Conservation (phyloP, 2,888 invertebrate genomes). For the Pollenia griseotomentosa region DNA sequence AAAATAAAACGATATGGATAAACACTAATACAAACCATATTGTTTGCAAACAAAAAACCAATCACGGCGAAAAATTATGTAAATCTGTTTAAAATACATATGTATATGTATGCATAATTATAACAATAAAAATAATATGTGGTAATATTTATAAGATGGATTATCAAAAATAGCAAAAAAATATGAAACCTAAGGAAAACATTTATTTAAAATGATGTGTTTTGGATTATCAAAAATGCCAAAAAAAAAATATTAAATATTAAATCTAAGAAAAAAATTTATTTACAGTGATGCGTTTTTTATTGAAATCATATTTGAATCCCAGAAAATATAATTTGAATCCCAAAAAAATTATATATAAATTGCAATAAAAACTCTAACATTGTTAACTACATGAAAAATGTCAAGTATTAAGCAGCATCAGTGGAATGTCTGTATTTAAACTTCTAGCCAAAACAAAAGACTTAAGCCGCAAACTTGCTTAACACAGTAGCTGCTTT, state of each 20-base stretch:
- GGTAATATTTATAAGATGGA: constrained; percentile 26
- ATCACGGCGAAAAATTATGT: constrained; percentile 61
- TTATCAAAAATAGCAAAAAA: not conserved
- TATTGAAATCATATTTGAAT: too few relatives aligned
- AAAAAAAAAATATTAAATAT: not conserved
- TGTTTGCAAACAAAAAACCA: constrained; percentile 29
- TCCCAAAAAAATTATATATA: too few relatives aligned
- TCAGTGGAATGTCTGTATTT: too few relatives aligned
- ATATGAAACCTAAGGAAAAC: not conserved
- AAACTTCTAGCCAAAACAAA: constrained; percentile 40
- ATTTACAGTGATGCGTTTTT: too few relatives aligned
- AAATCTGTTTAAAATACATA: constrained; percentile 38
- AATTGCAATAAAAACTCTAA: too few relatives aligned
- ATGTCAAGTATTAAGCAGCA: too few relatives aligned
- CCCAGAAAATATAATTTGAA: too few relatives aligned
- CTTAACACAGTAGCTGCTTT: not conserved
- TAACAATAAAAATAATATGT: constrained; percentile 25
- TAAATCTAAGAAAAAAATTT: not conserved
- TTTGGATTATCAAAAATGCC: not conserved
- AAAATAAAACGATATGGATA: not conserved
- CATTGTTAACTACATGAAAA: not conserved
- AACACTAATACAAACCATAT: constrained; percentile 16
- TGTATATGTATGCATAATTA: not conserved
- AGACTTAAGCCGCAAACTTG: constrained; percentile 55
- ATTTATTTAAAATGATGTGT: too few relatives aligned